Evolutionary conservation across 2,797 vertebrate genomes (phyloP).

Genomic region (Parambassis ranga): DNA sequence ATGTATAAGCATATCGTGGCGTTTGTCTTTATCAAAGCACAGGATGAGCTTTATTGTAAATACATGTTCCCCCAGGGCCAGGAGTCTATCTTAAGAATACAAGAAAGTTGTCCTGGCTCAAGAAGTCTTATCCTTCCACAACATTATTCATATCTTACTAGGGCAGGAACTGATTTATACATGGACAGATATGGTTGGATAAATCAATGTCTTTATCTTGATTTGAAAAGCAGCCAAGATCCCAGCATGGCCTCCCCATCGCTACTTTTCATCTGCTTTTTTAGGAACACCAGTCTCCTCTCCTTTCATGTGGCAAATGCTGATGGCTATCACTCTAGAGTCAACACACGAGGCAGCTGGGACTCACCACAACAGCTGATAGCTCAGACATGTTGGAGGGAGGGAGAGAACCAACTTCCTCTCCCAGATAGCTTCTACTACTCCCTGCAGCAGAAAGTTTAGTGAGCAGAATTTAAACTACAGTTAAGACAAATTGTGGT

Average conservation of each 20-base stretch:
- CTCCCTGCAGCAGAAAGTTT: conserved; percentile 10
- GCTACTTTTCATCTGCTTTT: conserved; percentile 62
- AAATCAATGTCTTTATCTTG: conserved; percentile 57
- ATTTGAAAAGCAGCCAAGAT: conserved; percentile 53
- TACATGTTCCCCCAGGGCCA: conserved; percentile 22
- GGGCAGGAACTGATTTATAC: conserved; percentile 60
- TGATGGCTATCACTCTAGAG: conserved; percentile 80
- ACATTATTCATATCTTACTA: conserved; percentile 51
- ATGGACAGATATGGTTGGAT: conserved; percentile 52
- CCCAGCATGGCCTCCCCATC: conserved; percentile 53
- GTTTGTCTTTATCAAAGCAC: conserved; percentile 68
- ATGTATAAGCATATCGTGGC: conserved; percentile 49
- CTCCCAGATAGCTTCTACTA: conserved; percentile 18
- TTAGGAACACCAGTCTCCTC: conserved; percentile 63
- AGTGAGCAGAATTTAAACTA: conserved; percentile 3
- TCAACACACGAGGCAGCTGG: conserved; percentile 79
- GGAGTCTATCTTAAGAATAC: conserved; percentile 46
- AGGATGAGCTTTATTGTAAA: conserved; percentile 66
- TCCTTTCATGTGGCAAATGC: conserved; percentile 78
- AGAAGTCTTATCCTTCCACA: conserved; percentile 57
- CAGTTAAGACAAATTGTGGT: background rate
- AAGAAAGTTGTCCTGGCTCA: conserved; percentile 38
- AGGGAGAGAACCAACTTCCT: conserved; percentile 40
- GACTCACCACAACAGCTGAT: conserved; percentile 79
- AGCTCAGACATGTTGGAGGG: conserved; percentile 61